Percentiles rank a stretch among this genome's conserved stretches.
Conservation (phyloP, 2,888 invertebrate species). For the Stenotaenia linearis region DNA sequence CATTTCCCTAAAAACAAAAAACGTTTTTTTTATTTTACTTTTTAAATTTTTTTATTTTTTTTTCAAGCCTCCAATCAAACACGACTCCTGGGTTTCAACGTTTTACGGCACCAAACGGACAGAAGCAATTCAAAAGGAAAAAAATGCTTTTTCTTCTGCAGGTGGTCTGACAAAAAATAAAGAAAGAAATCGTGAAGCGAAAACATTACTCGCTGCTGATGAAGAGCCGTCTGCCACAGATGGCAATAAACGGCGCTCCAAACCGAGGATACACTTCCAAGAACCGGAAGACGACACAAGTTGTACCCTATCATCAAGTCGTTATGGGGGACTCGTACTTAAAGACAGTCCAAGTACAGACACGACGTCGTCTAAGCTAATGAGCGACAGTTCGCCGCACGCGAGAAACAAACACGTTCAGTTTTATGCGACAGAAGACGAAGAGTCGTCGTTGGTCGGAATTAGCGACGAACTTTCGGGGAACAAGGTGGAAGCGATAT, state of each 20-base stretch:
- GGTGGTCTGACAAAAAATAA: background rate
- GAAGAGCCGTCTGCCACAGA: background rate
- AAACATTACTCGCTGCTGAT: background rate
- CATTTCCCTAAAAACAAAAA: background rate
- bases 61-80: constrained; percentile 19
- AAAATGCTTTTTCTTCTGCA: background rate
- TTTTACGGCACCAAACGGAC: background rate
- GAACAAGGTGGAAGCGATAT: background rate
- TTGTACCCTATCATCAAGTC: background rate
- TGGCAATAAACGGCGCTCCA: background rate
- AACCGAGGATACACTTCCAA: constrained; percentile 13
- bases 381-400: background rate
- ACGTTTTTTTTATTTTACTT: background rate
- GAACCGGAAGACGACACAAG: background rate
- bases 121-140: background rate
- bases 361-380: background rate
- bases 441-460: background rate
- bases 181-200: background rate
- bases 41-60: too few species aligned
- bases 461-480: background rate
- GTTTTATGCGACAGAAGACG: background rate
- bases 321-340: background rate
- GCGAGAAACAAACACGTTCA: background rate
- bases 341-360: constrained; percentile 16
- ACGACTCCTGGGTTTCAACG: background rate